phyloP scores from a whole-genome alignment of 2,113 vertebrate genomes.

The Erythrolamprus reginae region DNA sequence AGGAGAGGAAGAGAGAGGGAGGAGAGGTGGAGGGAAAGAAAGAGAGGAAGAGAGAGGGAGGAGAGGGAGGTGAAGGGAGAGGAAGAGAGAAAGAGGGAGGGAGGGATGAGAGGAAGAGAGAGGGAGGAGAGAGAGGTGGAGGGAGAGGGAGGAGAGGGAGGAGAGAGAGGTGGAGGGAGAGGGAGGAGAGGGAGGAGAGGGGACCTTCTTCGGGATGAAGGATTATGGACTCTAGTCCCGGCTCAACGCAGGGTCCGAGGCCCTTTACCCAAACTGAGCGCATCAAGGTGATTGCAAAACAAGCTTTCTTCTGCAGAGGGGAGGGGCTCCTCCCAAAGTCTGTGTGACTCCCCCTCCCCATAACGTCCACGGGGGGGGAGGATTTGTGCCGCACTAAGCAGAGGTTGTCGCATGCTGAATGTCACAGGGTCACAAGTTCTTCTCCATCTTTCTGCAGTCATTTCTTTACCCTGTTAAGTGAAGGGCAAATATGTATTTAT shows the following conservation, averaged over 20 bases:
- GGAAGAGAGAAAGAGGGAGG: not conserved
- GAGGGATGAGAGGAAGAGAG: no score
- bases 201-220: not conserved
- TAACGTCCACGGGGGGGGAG: not conserved
- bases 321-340: not conserved
- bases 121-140: no score
- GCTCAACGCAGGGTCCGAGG: not conserved
- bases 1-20: not conserved
- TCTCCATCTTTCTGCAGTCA: not conserved
- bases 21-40: no score
- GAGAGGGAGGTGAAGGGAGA: accelerated
- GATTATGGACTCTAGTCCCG: not conserved
- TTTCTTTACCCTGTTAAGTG: not conserved
- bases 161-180: accelerated
- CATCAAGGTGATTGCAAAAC: not conserved
- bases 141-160: no score
- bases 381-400: not conserved
- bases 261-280: not conserved
- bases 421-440: not conserved
- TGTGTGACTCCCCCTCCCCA: not conserved
- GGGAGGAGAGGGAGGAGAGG: no score
- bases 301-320: not conserved
- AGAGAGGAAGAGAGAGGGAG: no score
- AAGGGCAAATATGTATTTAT: not conserved
- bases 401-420: not conserved